Conservation (phyloP, 2,797 vertebrate species). For the Cynopterus sphinx region DNA sequence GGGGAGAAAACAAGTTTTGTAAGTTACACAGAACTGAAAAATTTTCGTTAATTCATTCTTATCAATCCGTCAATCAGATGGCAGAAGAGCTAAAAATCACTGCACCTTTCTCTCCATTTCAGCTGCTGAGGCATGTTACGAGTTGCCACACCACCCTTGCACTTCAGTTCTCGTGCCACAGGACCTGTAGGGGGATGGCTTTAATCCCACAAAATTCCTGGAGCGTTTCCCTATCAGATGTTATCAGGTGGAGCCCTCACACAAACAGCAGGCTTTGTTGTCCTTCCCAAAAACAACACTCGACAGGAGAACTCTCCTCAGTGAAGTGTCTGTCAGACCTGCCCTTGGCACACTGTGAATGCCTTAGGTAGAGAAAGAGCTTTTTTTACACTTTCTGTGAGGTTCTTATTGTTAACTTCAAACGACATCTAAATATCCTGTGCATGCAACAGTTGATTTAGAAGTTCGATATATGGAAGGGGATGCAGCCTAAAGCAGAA, state of each 20-base stretch:
- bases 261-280: background rate
- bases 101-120: background rate
- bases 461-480: background rate
- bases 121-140: background rate
- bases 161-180: background rate
- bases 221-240: background rate
- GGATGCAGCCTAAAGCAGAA: background rate
- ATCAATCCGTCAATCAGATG: background rate
- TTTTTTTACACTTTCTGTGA: background rate
- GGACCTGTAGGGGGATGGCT: background rate
- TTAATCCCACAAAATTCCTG: background rate
- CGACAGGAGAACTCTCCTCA: background rate
- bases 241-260: background rate
- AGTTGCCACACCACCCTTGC: background rate
- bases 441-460: background rate
- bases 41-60: background rate
- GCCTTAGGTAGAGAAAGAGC: background rate
- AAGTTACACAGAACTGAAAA: background rate
- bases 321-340: background rate
- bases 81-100: background rate
- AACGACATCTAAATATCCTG: background rate
- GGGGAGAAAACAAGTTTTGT: background rate
- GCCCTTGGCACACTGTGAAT: background rate
- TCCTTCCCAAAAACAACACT: background rate
- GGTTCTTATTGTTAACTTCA: background rate